A percentile compares a stretch with the other conserved stretches of the same genome.
phyloP scores from a whole-genome alignment of 2,888 invertebrate species.

The Synergus itoensis region DNA sequence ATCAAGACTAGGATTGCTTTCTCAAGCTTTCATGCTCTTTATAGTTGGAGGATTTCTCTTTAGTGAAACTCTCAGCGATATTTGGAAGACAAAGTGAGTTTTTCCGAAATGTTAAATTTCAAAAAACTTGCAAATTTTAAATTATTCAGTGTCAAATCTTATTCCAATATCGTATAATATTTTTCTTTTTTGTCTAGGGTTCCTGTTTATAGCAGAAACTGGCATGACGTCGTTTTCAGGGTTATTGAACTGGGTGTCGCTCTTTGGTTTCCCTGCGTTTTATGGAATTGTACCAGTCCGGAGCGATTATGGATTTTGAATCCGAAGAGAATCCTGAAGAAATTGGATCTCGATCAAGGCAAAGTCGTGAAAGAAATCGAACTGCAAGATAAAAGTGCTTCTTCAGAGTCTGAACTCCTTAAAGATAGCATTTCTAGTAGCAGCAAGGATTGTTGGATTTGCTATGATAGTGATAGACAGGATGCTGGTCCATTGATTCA shows the following conservation, averaged over 20 bases:
- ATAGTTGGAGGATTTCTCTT: constrained; percentile 93
- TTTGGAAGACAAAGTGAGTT: constrained; percentile 94
- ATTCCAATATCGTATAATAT: background rate
- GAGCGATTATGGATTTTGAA: constrained; percentile 96
- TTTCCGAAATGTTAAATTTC: background rate
- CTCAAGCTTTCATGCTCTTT: constrained; percentile 94
- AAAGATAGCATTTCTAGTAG: constrained; percentile 78
- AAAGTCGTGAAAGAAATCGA: constrained; percentile 73
- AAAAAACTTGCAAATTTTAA: background rate
- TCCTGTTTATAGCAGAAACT: constrained; percentile 93
- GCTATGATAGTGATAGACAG: constrained; percentile 89
- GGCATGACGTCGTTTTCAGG: constrained; percentile 95
- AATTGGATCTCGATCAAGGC: constrained; percentile 77
- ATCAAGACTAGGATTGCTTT: constrained; percentile 91
- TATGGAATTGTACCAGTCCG: constrained; percentile 96
- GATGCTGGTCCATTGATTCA: constrained; percentile 90
- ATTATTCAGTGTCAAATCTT: background rate
- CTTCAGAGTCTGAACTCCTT: constrained; percentile 62
- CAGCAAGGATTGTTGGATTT: constrained; percentile 94
- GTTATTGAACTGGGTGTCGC: constrained; percentile 95
- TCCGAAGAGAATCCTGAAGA: constrained; percentile 90
- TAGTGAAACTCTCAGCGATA: constrained; percentile 93
- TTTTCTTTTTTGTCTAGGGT: constrained; percentile 80
- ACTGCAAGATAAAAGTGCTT: constrained; percentile 68
- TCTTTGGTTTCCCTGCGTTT: constrained; percentile 96